These are phyloP conservation scores for Lasioglossum vierecki DNA, from an alignment of 2,888 invertebrate genomes.

Conservation along the genomic window DNA sequence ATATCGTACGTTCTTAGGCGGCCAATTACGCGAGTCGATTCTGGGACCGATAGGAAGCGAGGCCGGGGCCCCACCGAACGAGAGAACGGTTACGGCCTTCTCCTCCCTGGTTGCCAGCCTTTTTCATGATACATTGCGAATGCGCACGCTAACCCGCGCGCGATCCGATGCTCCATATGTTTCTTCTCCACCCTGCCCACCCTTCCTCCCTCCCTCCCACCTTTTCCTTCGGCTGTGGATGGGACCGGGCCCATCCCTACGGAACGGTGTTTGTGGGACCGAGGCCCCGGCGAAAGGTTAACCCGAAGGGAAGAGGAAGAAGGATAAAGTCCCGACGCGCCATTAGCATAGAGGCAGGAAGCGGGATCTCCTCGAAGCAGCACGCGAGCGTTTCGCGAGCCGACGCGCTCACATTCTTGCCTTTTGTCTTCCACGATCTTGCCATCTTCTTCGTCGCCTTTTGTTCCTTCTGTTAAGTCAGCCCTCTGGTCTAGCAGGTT, in stretches of 20 bases:
- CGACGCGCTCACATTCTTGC: neutral
- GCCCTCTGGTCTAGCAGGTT: neutral
- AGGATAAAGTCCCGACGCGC: slow-evolving; percentile 44
- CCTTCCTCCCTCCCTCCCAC: neutral
- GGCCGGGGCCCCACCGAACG: slow-evolving; percentile 69
- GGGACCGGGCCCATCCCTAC: neutral
- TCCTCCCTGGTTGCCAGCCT: slow-evolving; percentile 20
- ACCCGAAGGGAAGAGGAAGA: slow-evolving; percentile 44
- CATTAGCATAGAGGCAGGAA: slow-evolving; percentile 77
- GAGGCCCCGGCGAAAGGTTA: slow-evolving; percentile 59
- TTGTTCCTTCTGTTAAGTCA: neutral
- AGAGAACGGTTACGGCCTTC: slow-evolving; percentile 49
- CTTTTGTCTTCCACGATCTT: slow-evolving; percentile 6
- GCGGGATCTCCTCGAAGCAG: slow-evolving; percentile 69
- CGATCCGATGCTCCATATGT: slow-evolving; percentile 71
- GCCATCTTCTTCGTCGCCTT: slow-evolving; percentile 4
- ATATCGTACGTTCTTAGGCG: slow-evolving; percentile 83
- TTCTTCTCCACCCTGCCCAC: slow-evolving; percentile 42
- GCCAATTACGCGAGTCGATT: slow-evolving; percentile 84
- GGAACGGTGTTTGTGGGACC: slow-evolving; percentile 33
- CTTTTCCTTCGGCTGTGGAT: neutral
- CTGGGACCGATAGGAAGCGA: slow-evolving; percentile 73
- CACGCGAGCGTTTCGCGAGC: slow-evolving; percentile 67
- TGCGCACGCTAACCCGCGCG: slow-evolving; percentile 69
- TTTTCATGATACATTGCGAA: slow-evolving; percentile 75